Evolutionary conservation across 2,113 vertebrate species (phyloP).

Genomic region (Phylloscopus trochiloides): DNA sequence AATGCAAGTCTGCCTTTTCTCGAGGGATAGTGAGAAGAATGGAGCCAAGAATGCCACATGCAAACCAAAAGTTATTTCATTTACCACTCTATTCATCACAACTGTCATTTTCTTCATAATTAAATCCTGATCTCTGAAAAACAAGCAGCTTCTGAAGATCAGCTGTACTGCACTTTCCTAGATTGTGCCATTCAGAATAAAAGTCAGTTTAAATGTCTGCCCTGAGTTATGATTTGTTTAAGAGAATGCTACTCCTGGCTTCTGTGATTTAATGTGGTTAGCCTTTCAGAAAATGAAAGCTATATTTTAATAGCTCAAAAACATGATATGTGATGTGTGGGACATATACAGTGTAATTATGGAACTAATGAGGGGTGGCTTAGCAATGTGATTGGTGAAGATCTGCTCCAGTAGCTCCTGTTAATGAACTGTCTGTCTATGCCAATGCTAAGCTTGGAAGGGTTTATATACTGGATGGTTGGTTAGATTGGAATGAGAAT

Average conservation of each 20-base stretch:
- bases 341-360: conserved; percentile 62
- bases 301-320: conserved; percentile 63
- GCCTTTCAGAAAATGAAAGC: conserved; percentile 64
- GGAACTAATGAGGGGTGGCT: conserved; percentile 65
- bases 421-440: conserved; percentile 46
- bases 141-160: conserved; percentile 21
- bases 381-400: conserved; percentile 51
- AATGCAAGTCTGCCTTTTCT: not conserved
- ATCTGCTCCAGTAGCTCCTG: conserved; percentile 17
- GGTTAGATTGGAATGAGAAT: conserved; percentile 24
- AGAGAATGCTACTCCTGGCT: conserved; percentile 24
- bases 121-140: conserved; percentile 45
- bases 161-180: conserved; percentile 11
- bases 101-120: conserved; percentile 34
- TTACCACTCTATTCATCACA: conserved; percentile 8
- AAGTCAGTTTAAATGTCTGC: not conserved
- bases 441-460: not conserved
- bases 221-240: conserved; percentile 44
- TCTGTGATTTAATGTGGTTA: conserved; percentile 58
- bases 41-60: not conserved
- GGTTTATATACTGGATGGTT: conserved; percentile 27
- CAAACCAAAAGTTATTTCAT: not conserved
- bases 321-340: conserved; percentile 42
- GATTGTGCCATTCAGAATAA: conserved; percentile 32
- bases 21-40: not conserved